Conservation (phyloP, 2,888 invertebrate genomes). For the Hypselothyrea guttata region DNA sequence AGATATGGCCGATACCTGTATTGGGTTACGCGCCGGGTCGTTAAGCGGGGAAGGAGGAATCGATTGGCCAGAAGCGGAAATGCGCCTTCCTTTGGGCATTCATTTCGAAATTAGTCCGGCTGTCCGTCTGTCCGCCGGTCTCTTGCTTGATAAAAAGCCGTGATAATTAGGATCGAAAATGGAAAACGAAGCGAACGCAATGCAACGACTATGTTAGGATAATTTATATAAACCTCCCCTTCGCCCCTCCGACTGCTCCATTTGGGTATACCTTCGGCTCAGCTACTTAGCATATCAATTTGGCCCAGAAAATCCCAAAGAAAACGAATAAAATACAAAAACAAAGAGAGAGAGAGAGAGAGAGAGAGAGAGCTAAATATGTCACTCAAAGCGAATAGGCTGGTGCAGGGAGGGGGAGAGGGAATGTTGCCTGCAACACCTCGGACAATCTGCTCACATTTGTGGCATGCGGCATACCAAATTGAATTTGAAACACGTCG, state of each 20-base stretch:
- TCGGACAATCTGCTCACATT: constrained; percentile 12
- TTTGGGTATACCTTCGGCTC: background rate
- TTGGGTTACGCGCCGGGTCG: background rate
- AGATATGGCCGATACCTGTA: too few species aligned
- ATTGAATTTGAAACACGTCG: constrained; percentile 40
- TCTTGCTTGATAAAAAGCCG: constrained; percentile 65
- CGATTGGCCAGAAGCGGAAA: constrained; percentile 41
- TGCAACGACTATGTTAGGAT: constrained; percentile 39
- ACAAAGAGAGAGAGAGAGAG: constrained; percentile 31
- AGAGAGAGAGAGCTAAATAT: constrained; percentile 35
- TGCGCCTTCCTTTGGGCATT: constrained; percentile 40
- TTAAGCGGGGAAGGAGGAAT: too few species aligned
- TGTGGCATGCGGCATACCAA: constrained; percentile 19
- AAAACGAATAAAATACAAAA: background rate
- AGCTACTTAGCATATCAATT: constrained; percentile 70
- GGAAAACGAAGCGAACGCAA: constrained; percentile 17
- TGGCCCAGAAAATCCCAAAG: constrained; percentile 34
- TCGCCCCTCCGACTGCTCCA: background rate
- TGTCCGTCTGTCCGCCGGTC: constrained; percentile 47
- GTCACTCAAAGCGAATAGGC: constrained; percentile 24
- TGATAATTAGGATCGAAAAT: constrained; percentile 64
- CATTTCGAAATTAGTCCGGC: constrained; percentile 52
- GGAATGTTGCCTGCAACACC: constrained; percentile 10
- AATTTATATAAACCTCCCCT: constrained; percentile 40
- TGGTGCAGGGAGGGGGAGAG: too few species aligned